These are phyloP conservation scores for Ammospiza nelsoni DNA, from an alignment of 2,113 vertebrate species.

Conservation along the genomic window DNA sequence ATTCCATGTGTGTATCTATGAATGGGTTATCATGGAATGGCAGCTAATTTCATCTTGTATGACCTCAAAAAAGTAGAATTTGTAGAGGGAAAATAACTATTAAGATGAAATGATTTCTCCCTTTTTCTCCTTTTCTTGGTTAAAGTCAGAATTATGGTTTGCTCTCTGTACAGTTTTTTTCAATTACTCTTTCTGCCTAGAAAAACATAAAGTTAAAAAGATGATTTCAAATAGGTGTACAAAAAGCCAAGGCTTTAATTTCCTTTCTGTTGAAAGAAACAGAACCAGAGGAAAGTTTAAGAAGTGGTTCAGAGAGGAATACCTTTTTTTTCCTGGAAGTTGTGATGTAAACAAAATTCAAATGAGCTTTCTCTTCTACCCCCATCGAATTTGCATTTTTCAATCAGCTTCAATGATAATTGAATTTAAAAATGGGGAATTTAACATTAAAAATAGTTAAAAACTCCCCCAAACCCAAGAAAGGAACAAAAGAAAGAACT, in stretches of 20 bases:
- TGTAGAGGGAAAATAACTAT: background rate
- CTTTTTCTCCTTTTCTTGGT: background rate
- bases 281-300: background rate
- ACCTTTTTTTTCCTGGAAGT: background rate
- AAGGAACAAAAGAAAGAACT: background rate
- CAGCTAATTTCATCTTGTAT: background rate
- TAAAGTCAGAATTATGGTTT: background rate
- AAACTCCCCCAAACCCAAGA: background rate
- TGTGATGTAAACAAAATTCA: background rate
- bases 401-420: background rate
- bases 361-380: background rate
- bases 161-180: background rate
- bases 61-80: background rate
- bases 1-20: background rate
- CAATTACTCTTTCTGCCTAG: background rate
- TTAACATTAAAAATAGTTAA: background rate
- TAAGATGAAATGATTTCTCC: background rate
- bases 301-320: background rate
- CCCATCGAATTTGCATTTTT: background rate
- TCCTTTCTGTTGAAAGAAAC: background rate
- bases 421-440: background rate
- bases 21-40: background rate
- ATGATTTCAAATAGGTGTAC: background rate
- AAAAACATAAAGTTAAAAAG: conserved; percentile 23
- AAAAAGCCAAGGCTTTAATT: background rate